These are phyloP conservation scores for Wiebesia pumilae DNA, from an alignment of 1,140 invertebrate genomes.

Conservation along the genomic window DNA sequence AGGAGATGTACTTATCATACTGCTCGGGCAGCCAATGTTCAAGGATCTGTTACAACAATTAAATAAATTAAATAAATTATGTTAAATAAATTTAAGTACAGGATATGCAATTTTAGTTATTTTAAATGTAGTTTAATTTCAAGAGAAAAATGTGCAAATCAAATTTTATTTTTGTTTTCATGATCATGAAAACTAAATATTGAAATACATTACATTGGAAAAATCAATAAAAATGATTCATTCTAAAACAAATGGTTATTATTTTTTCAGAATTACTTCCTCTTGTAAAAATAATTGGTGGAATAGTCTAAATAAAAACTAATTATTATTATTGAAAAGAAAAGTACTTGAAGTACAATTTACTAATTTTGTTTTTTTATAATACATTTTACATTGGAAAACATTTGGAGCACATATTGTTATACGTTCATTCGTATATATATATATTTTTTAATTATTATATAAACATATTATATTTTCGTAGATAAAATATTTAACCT, in stretches of 20 bases:
- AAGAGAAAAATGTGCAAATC: not conserved
- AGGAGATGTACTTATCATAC: conserved; percentile 72
- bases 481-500: too few species aligned
- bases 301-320: not conserved
- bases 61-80: not conserved
- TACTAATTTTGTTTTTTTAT: not conserved
- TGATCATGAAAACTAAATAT: too few species aligned
- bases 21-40: conserved; percentile 74
- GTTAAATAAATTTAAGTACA: not conserved
- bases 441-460: too few species aligned
- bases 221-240: too few species aligned
- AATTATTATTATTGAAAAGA: not conserved
- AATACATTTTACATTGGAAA: not conserved
- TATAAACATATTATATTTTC: too few species aligned
- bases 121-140: not conserved
- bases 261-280: too few species aligned
- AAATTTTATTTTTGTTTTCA: too few species aligned
- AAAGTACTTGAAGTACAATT: not conserved
- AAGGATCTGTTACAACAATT: conserved; percentile 71
- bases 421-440: too few species aligned
- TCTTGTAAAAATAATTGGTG: too few species aligned
- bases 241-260: too few species aligned
- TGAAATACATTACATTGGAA: too few species aligned
- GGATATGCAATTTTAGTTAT: not conserved
- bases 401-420: too few species aligned